phyloP scores from a whole-genome alignment of 1,140 invertebrate genomes.

The Ceratina japonica region DNA sequence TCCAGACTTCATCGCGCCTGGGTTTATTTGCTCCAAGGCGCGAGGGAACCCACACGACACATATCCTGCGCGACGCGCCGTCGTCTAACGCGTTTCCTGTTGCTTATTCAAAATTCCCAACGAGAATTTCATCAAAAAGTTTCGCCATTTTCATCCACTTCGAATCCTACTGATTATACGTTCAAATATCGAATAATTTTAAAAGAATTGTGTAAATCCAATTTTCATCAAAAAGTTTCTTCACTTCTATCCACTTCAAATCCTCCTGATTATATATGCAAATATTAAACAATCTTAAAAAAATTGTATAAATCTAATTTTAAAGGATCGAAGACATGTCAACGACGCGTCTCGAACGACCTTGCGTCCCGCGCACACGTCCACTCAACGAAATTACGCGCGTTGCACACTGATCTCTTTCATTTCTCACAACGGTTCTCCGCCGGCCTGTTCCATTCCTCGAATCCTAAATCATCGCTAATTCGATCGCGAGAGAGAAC shows the following conservation, averaged over 20 bases:
- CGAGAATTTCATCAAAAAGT: background rate
- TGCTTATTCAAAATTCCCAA: background rate
- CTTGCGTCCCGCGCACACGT: background rate
- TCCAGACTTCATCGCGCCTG: conserved; percentile 8
- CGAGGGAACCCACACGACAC: conserved; percentile 20
- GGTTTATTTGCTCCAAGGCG: conserved; percentile 45
- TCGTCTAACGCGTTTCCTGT: conserved; percentile 10
- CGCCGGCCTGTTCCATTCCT: background rate
- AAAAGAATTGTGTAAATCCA: too few species aligned
- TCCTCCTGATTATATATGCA: too few species aligned
- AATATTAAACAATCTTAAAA: too few species aligned
- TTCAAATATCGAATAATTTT: too few species aligned
- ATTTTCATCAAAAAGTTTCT: background rate
- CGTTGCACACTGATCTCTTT: background rate
- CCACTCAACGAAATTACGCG: background rate
- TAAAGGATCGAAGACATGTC: too few species aligned
- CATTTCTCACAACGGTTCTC: background rate
- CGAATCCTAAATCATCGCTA: background rate
- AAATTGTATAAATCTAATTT: too few species aligned
- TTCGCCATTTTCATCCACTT: too few species aligned
- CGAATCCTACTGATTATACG: too few species aligned
- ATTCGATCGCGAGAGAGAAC: background rate
- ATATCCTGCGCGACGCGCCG: conserved; percentile 1
- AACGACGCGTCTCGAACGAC: background rate
- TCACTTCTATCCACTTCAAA: too few species aligned